Conservation (phyloP, 2,113 vertebrate genomes). For the Pungitius pungitius region DNA sequence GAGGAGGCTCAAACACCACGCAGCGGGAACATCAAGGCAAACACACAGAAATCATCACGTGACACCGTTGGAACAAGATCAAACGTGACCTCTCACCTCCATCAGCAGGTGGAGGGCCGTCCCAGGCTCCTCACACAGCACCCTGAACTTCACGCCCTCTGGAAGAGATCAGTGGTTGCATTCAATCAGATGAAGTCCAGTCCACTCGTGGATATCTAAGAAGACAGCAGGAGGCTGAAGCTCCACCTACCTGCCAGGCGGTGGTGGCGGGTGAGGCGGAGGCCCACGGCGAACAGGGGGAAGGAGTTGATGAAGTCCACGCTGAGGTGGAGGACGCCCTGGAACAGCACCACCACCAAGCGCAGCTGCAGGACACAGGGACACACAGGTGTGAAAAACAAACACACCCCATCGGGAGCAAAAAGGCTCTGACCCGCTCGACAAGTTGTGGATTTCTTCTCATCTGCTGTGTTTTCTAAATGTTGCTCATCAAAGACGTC, state of each 20-base stretch:
- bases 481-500: no score
- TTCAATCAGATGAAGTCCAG: neutral
- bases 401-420: neutral
- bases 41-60: neutral
- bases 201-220: neutral
- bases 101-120: constrained; percentile 91
- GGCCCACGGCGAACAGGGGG: constrained; percentile 88
- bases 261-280: constrained; percentile 88
- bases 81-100: constrained; percentile 83
- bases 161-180: constrained; percentile 2
- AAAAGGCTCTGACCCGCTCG: neutral
- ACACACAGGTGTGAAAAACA: neutral
- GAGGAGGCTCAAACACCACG: neutral
- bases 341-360: constrained; percentile 90
- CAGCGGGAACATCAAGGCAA: neutral
- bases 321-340: constrained; percentile 89
- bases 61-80: neutral
- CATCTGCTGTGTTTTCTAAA: neutral
- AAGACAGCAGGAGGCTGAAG: neutral
- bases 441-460: neutral
- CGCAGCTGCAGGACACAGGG: constrained; percentile 83
- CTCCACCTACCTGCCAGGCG: constrained; percentile 85
- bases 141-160: constrained; percentile 95
- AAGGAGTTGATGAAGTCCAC: constrained; percentile 92
- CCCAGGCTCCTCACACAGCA: constrained; percentile 86